A percentile compares a stretch with the other conserved stretches of the same genome.
phyloP scores from a whole-genome alignment of 2,113 vertebrate species.

The Pseudolaguvia tuberculata region DNA sequence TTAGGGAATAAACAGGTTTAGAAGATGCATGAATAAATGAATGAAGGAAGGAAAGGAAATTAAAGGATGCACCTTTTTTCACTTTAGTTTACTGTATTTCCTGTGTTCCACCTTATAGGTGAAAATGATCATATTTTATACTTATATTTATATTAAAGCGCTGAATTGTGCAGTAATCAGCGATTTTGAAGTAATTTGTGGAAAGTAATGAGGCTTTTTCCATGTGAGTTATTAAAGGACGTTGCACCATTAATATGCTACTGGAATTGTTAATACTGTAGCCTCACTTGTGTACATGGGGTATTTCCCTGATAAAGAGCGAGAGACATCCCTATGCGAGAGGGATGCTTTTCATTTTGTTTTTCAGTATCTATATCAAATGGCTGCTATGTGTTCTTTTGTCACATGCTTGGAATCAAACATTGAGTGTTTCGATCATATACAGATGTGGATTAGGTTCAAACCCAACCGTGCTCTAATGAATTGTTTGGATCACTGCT shows the following conservation, averaged over 20 bases:
- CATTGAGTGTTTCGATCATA: slow-evolving; percentile 23
- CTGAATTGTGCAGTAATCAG: background rate
- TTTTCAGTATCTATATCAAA: slow-evolving; percentile 21
- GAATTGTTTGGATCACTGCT: slow-evolving; percentile 29
- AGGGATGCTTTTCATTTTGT: background rate
- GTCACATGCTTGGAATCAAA: slow-evolving; percentile 18
- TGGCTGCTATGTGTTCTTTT: slow-evolving; percentile 10
- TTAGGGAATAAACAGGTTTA: too few relatives aligned
- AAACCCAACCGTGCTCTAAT: slow-evolving; percentile 26
- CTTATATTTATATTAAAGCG: too few relatives aligned
- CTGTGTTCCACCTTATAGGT: too few relatives aligned
- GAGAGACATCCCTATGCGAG: background rate
- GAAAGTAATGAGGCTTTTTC: background rate
- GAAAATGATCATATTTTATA: too few relatives aligned
- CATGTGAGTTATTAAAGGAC: background rate
- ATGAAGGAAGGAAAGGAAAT: too few relatives aligned
- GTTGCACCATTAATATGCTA: background rate
- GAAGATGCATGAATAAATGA: too few relatives aligned
- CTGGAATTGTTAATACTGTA: background rate
- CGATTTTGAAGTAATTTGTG: background rate
- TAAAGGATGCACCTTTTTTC: too few relatives aligned
- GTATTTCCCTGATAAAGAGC: background rate
- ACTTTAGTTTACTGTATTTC: too few relatives aligned
- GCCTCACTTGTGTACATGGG: too few relatives aligned
- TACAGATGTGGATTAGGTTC: slow-evolving; percentile 26